Evolutionary conservation across 2,797 vertebrate species (phyloP), one percentile per base, ranked within the genome.

Genomic region (Karalla daura): DNA sequence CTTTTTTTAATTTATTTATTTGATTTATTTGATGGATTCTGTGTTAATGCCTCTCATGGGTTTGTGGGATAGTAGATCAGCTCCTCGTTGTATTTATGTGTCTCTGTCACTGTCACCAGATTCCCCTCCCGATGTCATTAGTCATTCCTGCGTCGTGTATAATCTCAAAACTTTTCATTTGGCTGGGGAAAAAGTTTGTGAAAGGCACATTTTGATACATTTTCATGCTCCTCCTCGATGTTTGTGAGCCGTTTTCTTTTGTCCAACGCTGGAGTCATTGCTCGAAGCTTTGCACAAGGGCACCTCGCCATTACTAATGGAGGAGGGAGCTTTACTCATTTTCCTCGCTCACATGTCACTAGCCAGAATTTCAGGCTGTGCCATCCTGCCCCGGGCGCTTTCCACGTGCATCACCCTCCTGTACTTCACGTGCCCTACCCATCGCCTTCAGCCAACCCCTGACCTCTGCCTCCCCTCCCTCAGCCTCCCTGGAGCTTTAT

Each of bases 381-480:
- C 46, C 7, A 1, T 40, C 24, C 2, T 4, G 25, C 76, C 69
- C 6, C 1, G 0, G 63, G 77, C 59, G 0, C 51, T 68, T 61
- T 77, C 41, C 64, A 63, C 17, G 33, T 80, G 78, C 35, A 51
- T 66, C 74, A 41, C 25, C 50, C 15, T 49, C 41, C 23, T 21
- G 17, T 13, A 3, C 47, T 47, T 45, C 47, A 37, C 15, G 21
- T 65, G 52, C 13, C 52, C 66, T 35, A 23, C 24, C 23, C 24
- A 3, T 51, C 8, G 18, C 62, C 65, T 23, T 36, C 30, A 59
- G 46, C 64, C 70, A 59, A 54, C 45, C 66, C 54, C 60, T 76
- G 79, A 82, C 75, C 78, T 85, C 68, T 43, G 54, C 27, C 40
- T 76, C 69, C 32, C 50, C 80, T 80, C 70, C 37, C 32, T 7